Base-by-base conservation (phyloP, 1,140 invertebrate genomes). In the Zaprionus inermis region DNA sequence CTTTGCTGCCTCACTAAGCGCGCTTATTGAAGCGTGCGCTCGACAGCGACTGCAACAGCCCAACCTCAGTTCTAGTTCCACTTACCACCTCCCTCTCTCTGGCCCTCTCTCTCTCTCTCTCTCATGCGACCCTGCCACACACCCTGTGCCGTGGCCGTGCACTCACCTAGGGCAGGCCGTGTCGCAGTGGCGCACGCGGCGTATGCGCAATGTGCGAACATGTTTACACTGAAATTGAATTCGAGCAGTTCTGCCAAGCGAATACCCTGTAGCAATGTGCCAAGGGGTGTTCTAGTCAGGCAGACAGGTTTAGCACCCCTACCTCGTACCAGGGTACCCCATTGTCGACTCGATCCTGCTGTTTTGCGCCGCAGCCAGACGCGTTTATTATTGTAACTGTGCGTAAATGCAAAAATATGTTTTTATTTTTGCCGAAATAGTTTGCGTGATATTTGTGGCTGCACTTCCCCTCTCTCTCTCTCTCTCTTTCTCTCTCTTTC, bases 161-260 rank as follows among this genome's bases (percentile, higher is more conserved):
- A 79, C 84, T 80, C 72, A 74, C 79, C 83, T 80, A 74, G 66
- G 79, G 59, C 79, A 75, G 52, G 28, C 72, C 63, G 52, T 51
- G 49, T 49, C 34, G 52, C 59, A 46, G 59, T 72, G 61, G 69
- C 51, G 32, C 51, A 75, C 60, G 60, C 72, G 68, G 67, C 68
- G 72, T 75, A 75, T 75, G 67, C 68, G 68, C 68, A 75, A 75
- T 61, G 38, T 69, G 36, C 49, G 24, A 52, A 66, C 24, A 65
- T 52, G 41, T 6, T 58, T 60, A 20, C 36, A 59, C 28, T 65
- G 63, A 51, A 72, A 67, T 70, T 28, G 52, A 2, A n/a, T n/a
- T n/a, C n/a, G n/a, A 51, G 69, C 54, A 57, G 22, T 36, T n/a
- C 14, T 28, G 46, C 11, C 18, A 30, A 52, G 38, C 14, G 32